Evolutionary conservation across 2,113 vertebrate species (phyloP).

Genomic region (Dendrocopos noguchii): DNA sequence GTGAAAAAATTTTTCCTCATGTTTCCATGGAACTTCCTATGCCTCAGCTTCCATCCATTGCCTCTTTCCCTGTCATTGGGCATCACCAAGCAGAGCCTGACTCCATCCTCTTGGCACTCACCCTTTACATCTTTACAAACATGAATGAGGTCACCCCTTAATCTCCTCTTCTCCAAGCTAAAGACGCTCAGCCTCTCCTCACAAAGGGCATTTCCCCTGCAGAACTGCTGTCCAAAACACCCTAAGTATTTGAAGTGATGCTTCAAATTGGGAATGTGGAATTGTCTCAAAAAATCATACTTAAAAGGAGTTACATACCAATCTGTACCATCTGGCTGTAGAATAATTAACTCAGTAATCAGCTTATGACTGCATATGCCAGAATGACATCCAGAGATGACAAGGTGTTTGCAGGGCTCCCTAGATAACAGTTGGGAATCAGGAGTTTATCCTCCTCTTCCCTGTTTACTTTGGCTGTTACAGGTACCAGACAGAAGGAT

Average conservation of each 20-base stretch:
- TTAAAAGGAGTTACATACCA: neutral
- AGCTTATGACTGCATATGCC: rapidly evolving
- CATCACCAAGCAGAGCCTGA: too few species aligned
- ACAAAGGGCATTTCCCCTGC: neutral
- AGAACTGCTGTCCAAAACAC: rapidly evolving
- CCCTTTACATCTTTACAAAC: too few species aligned
- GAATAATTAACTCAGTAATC: conserved; percentile 17
- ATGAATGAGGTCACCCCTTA: too few species aligned
- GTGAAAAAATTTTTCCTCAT: too few species aligned
- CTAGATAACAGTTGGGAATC: neutral
- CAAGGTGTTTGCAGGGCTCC: neutral
- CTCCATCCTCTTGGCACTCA: too few species aligned
- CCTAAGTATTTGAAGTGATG: neutral
- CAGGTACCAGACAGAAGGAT: neutral
- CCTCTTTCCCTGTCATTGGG: too few species aligned
- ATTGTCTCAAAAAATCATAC: neutral
- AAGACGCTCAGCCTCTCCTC: too few species aligned
- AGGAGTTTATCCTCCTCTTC: neutral
- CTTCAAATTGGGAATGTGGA: neutral
- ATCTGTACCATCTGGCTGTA: neutral
- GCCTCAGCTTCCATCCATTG: too few species aligned
- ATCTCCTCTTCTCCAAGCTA: too few species aligned
- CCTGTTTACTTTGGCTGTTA: neutral
- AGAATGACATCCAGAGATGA: neutral
- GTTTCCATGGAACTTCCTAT: too few species aligned